Evolutionary conservation across 2,113 vertebrate species (phyloP).

Genomic region (Malaclemys terrapin): DNA sequence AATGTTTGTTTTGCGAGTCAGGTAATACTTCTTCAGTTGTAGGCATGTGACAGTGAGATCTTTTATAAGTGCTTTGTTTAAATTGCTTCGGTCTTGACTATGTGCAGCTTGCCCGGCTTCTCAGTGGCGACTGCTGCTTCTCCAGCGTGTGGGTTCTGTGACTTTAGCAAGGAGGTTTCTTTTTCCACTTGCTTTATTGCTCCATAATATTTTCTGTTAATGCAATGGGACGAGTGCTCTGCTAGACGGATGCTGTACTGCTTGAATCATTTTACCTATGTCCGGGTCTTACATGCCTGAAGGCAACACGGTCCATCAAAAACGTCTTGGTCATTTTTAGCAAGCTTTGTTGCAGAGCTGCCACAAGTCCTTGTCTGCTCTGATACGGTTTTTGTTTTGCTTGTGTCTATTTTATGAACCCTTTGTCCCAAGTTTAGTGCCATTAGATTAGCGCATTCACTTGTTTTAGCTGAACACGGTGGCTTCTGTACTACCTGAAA

Average conservation of each 20-base stretch:
- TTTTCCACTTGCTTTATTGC: neutral
- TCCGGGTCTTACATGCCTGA: neutral
- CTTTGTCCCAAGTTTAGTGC: accelerated
- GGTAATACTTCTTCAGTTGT: neutral
- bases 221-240: neutral
- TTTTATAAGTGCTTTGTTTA: neutral
- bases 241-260: neutral
- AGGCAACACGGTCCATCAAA: neutral
- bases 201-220: too few species aligned
- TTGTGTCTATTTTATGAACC: neutral
- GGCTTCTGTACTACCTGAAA: constrained; percentile 7
- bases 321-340: accelerated
- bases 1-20: neutral
- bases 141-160: neutral
- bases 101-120: neutral
- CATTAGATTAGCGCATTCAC: accelerated
- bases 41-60: neutral
- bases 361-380: neutral
- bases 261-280: neutral
- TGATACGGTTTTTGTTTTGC: accelerated
- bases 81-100: neutral
- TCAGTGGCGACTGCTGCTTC: neutral
- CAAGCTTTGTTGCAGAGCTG: neutral
- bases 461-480: neutral
- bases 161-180: neutral